A percentile compares a stretch with the other conserved stretches of the same genome.
phyloP scores from a whole-genome alignment of 2,113 vertebrate genomes.

The Setophaga kirtlandii region DNA sequence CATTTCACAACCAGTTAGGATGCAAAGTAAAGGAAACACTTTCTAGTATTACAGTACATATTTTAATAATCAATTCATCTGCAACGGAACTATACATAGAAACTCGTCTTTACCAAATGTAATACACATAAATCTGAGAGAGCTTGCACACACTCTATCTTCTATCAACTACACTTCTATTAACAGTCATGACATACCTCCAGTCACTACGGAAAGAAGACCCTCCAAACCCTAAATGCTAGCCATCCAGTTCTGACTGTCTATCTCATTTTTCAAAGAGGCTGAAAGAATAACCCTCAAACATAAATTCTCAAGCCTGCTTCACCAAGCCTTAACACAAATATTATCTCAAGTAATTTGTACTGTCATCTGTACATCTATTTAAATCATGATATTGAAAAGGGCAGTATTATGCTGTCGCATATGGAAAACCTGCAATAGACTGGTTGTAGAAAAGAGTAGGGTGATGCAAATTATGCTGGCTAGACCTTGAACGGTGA shows the following conservation, averaged over 20 bases:
- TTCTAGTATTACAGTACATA: neutral
- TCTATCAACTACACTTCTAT: neutral
- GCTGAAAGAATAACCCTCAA: neutral
- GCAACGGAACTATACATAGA: neutral
- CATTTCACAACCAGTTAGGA: neutral
- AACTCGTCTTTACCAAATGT: neutral
- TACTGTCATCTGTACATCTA: neutral
- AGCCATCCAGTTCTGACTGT: neutral
- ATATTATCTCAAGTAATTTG: neutral
- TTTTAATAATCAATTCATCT: neutral
- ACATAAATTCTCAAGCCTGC: neutral
- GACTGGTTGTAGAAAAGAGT: neutral
- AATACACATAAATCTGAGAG: neutral
- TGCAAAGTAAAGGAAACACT: neutral
- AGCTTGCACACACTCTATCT: neutral
- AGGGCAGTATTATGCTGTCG: neutral
- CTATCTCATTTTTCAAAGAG: neutral
- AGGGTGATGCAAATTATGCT: neutral
- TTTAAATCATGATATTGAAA: neutral
- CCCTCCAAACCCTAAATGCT: neutral
- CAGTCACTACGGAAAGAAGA: neutral
- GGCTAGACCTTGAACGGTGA: neutral
- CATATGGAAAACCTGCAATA: neutral
- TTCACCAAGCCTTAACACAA: neutral
- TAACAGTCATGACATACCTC: neutral